Percentiles rank a stretch among this genome's conserved stretches.
Evolutionary conservation across 2,113 vertebrate species (phyloP).

Genomic region (Gulo gulo): DNA sequence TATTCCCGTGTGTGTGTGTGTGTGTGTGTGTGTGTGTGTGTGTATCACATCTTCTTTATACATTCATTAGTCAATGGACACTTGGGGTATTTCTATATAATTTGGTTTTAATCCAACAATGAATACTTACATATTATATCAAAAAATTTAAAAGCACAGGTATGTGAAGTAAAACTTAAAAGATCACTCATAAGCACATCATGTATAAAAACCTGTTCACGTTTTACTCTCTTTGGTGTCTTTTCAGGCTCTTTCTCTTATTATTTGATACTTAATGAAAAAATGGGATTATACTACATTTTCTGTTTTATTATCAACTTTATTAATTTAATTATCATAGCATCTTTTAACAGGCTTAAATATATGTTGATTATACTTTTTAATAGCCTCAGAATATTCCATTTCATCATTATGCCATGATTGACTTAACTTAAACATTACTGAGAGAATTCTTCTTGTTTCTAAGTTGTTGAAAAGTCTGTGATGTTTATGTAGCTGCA

Average conservation of each 20-base stretch:
- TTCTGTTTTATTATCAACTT: not conserved
- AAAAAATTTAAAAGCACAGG: not conserved
- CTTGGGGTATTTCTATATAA: not conserved
- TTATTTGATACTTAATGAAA: not conserved
- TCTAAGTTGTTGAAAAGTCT: not conserved
- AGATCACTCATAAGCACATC: not conserved
- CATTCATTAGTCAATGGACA: not conserved
- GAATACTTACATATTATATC: not conserved
- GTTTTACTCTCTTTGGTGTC: not conserved
- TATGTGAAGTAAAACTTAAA: not conserved
- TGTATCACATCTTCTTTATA: not conserved
- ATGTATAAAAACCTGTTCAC: not conserved
- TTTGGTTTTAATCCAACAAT: not conserved
- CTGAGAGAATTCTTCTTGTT: not conserved
- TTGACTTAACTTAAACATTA: not conserved
- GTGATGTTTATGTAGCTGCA: not conserved
- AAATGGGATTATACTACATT: not conserved
- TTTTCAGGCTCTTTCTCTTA: not conserved
- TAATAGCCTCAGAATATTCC: not conserved
- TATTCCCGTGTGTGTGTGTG: not conserved
- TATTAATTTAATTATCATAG: not conserved
- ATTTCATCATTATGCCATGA: not conserved
- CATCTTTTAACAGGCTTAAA: not conserved
- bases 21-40: not conserved
- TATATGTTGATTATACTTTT: not conserved